A percentile compares a stretch with the other conserved stretches of the same genome.
phyloP scores from a whole-genome alignment of 2,113 vertebrate genomes.

The Uria lomvia region DNA sequence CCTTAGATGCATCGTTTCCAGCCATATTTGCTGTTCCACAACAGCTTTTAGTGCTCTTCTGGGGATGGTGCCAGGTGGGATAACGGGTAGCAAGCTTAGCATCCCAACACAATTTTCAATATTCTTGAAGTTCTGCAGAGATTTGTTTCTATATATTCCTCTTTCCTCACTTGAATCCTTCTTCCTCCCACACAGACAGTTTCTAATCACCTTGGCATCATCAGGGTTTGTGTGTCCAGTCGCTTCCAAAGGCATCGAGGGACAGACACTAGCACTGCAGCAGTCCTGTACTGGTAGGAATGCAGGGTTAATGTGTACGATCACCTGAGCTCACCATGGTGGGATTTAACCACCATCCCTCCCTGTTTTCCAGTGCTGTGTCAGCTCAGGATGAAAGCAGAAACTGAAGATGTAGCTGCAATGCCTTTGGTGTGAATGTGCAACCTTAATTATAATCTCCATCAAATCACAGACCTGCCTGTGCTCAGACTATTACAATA shows the following conservation, averaged over 20 bases:
- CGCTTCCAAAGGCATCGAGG: not conserved
- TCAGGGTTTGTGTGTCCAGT: not conserved
- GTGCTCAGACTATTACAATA: not conserved
- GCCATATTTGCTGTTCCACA: not conserved
- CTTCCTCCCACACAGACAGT: not conserved
- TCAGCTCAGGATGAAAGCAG: not conserved
- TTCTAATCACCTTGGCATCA: not conserved
- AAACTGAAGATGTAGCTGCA: not conserved
- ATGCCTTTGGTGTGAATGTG: not conserved
- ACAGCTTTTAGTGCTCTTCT: not conserved
- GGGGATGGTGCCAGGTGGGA: not conserved
- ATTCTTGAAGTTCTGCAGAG: not conserved
- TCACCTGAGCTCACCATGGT: not conserved
- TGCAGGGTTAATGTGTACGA: rapidly evolving
- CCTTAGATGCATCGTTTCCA: not conserved
- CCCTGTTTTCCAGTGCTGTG: not conserved
- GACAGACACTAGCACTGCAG: not conserved
- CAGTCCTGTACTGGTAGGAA: rapidly evolving
- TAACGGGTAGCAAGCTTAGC: not conserved
- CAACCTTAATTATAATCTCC: not conserved
- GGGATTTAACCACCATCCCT: not conserved
- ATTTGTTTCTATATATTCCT: not conserved
- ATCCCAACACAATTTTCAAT: not conserved
- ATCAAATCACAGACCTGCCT: not conserved
- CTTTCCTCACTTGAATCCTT: not conserved